Evolutionary conservation across 2,797 vertebrate species (phyloP).

Genomic region (Pseudomugil tenellus): DNA sequence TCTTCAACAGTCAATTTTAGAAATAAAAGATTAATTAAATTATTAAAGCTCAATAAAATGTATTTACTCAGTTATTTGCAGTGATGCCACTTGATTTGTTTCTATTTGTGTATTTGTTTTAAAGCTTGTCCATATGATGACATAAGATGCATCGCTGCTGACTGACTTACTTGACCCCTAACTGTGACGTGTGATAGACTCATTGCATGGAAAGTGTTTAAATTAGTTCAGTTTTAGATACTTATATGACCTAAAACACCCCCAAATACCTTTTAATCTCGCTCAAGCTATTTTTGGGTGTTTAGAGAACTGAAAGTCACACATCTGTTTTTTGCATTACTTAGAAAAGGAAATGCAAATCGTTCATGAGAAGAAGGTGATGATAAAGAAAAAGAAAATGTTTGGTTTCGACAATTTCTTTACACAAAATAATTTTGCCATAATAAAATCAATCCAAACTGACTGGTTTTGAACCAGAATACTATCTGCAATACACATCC

Average conservation of each 20-base stretch:
- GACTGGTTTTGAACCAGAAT: neutral
- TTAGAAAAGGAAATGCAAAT: too few species aligned
- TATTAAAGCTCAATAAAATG: neutral
- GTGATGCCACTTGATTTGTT: neutral
- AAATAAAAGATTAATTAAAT: neutral
- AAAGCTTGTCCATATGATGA: neutral
- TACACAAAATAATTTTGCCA: neutral
- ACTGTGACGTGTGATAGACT: too few species aligned
- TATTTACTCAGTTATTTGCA: neutral
- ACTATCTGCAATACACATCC: neutral
- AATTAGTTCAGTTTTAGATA: too few species aligned
- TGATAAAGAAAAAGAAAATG: too few species aligned
- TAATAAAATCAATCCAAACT: neutral
- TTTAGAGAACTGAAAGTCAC: too few species aligned
- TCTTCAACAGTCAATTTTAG: neutral
- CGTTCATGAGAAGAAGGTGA: too few species aligned
- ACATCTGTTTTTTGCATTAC: too few species aligned
- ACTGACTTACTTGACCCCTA: too few species aligned
- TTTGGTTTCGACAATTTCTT: neutral
- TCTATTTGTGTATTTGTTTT: neutral
- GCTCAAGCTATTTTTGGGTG: too few species aligned
- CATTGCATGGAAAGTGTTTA: too few species aligned
- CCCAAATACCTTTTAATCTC: too few species aligned
- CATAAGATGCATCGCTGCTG: neutral
- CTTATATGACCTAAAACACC: too few species aligned